A percentile compares a stretch with the other conserved stretches of the same genome.
Evolutionary conservation across 2,888 invertebrate species (phyloP).

Genomic region (Erynnis tages): DNA sequence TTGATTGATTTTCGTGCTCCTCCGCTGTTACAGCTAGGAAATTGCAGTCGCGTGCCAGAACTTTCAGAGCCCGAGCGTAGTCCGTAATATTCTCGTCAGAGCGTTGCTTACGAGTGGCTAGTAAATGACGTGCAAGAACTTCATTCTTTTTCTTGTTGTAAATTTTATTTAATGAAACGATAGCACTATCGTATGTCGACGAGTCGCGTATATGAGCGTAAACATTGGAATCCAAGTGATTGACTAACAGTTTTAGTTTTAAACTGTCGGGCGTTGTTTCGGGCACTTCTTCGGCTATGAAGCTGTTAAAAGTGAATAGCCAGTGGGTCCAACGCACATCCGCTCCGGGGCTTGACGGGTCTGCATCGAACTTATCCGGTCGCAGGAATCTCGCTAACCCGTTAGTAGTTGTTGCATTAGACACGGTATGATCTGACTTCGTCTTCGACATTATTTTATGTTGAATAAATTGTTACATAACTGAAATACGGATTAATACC

Average conservation of each 20-base stretch:
- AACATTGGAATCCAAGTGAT: conserved; percentile 6
- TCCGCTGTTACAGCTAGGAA: background rate
- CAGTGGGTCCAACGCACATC: background rate
- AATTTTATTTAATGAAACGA: background rate
- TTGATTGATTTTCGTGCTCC: too few relatives aligned
- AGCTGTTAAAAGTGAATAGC: background rate
- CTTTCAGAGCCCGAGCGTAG: background rate
- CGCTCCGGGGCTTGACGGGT: background rate
- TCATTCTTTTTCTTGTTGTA: background rate
- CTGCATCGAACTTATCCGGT: background rate
- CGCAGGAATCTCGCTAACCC: too few relatives aligned
- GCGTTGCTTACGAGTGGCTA: background rate
- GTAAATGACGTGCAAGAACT: background rate
- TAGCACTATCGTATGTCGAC: background rate
- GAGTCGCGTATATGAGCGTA: background rate
- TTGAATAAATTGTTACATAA: too few relatives aligned
- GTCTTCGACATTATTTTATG: too few relatives aligned
- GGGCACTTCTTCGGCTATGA: background rate
- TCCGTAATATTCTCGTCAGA: background rate
- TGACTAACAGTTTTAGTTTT: background rate
- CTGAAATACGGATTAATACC: too few relatives aligned
- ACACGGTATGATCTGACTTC: too few relatives aligned
- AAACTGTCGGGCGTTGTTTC: background rate
- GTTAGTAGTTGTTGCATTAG: too few relatives aligned
- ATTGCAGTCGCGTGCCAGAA: background rate